Conservation (phyloP, 2,888 invertebrate genomes). For the Spisula subtruncata region DNA sequence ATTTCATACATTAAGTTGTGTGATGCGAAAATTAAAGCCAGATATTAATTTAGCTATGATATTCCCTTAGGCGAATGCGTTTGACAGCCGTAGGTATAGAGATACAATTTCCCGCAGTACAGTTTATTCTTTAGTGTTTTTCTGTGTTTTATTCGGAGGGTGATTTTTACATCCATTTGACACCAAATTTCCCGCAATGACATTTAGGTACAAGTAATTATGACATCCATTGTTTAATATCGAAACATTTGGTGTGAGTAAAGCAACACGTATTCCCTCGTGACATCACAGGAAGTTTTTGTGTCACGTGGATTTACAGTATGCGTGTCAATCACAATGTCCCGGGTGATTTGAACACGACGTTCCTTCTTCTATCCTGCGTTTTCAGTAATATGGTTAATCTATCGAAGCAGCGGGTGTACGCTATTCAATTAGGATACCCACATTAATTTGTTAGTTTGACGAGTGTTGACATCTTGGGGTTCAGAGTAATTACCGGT, state of each 20-base stretch:
- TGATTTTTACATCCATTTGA: background rate
- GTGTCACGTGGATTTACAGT: background rate
- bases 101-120: background rate
- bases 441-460: background rate
- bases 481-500: background rate
- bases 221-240: background rate
- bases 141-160: background rate
- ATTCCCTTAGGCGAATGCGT: background rate
- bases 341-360: background rate
- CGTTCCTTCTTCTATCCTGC: background rate
- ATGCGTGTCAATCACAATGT: background rate
- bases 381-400: background rate
- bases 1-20: background rate
- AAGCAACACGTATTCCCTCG: background rate
- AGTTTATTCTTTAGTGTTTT: background rate
- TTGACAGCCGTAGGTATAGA: slow-evolving; percentile 9
- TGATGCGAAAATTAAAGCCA: background rate
- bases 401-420: background rate
- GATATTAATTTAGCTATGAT: background rate
- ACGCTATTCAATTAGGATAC: background rate
- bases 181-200: background rate
- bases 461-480: background rate
- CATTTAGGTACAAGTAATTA: background rate
- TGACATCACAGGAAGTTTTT: background rate
- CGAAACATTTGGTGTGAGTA: background rate